Evolutionary conservation across 2,888 invertebrate genomes (phyloP), one percentile per base, ranked within the genome.

Genomic region (Cordilura impudica): DNA sequence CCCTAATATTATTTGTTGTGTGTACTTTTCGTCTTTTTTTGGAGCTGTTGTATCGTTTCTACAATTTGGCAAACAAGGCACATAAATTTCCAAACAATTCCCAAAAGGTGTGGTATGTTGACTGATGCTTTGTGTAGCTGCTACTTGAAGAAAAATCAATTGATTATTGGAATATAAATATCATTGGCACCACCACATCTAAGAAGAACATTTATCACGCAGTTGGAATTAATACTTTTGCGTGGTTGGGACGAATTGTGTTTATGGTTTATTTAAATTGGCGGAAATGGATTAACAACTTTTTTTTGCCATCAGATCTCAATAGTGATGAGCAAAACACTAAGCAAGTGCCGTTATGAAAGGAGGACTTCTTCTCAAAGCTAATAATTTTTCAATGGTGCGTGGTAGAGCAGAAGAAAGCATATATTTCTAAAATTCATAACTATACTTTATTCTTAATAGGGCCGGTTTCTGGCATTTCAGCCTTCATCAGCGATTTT

Each of bases 131-230:
- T 51, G 35, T 39, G 35, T 56, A 26, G 35, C 12, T 63, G 26
- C 54, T 45, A 26, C 16, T 63, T 35, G 58, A 43, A 51, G 31
- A 43, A 58, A 45, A 58, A 66, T 73, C 58, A 26, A 66, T 60
- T 31, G 56, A 56, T 39, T 49, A 65, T 65, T 66, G 49, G 14
- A 43, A 51, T 65, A 53, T 54, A 73, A 73, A 58, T 58, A 66
- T 60, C 29, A 21, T 7, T 53, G 19, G 18, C 53, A 61, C 19
- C 60, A 51, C 16, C 51, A 39, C 3, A 12, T 26, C 26, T 26
- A 39, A 39, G n/a, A 51, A 14, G 14, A 2, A 21, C 23, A 12
- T 39, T n/a, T 39, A 39, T 12, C 12, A 39, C n/a, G n/a, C 35
- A 39, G 35, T 39, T 39, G 10, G 35, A 39, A 39, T n/a, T 4